phyloP scores from a whole-genome alignment of 2,113 vertebrate genomes.

The Morone chrysops region DNA sequence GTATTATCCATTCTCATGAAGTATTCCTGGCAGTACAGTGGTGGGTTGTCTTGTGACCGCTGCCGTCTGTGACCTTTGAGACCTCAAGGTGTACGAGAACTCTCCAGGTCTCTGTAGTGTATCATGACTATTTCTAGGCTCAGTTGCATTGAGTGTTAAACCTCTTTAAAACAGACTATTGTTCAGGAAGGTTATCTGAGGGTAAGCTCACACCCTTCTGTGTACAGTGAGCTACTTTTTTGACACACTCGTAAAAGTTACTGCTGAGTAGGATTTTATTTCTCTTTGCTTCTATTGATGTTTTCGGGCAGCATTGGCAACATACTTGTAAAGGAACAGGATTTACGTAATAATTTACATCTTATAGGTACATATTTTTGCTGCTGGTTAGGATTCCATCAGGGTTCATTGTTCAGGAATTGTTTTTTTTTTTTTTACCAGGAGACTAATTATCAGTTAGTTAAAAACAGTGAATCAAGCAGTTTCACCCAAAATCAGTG shows the following conservation, averaged over 20 bases:
- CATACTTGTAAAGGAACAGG: neutral
- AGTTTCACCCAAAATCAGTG: no score
- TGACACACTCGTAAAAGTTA: slow-evolving; percentile 28
- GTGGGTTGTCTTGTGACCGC: slow-evolving; percentile 26
- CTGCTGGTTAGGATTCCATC: no score
- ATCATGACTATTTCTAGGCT: slow-evolving; percentile 42
- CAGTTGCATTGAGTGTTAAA: slow-evolving; percentile 10
- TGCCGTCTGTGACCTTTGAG: slow-evolving; percentile 32
- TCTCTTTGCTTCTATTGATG: neutral
- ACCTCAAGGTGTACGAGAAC: slow-evolving; percentile 35
- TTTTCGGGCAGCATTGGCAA: slow-evolving; percentile 13
- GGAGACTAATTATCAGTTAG: no score
- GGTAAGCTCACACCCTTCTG: slow-evolving; percentile 18
- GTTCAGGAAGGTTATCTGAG: slow-evolving; percentile 45
- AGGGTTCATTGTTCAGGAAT: no score
- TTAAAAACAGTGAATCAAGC: no score
- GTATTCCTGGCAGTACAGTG: slow-evolving; percentile 35
- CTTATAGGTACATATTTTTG: neutral
- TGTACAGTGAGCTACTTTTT: slow-evolving; percentile 28
- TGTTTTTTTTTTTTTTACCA: no score
- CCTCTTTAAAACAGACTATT: slow-evolving; percentile 38
- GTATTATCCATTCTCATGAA: slow-evolving; percentile 44
- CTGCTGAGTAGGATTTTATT: slow-evolving; percentile 1
- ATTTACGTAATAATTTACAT: neutral
- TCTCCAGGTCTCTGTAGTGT: neutral